Base-by-base conservation (phyloP, 2,888 invertebrate genomes). In the Teleiodes luculella region DNA sequence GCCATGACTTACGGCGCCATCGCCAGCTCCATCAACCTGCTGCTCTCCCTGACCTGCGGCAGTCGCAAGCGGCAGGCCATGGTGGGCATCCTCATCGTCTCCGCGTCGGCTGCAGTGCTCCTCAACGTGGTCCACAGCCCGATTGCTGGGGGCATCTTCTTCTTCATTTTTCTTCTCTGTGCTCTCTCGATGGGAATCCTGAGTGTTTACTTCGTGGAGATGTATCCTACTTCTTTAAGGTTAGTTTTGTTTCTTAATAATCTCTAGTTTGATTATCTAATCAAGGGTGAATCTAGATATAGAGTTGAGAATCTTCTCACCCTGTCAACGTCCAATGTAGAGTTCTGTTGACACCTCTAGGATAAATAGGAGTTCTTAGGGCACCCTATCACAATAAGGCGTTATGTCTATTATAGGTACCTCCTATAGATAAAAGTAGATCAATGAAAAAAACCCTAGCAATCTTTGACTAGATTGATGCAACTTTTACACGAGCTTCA, bases 181-280 rank as follows among this genome's bases (percentile, higher is more conserved):
- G 89, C 88, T 0, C 74, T 89, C 1, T 76, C 82, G 0, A 89
- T 89, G 86, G 90, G 90, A 0, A 74, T 90, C 1, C 61, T 90
- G 36, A 87, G 88, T 52, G 89, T 90, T 0, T 89, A 88, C 56
- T 89, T 87, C 47, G 89, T 90, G 45, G 89, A 90, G 59, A 66
- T 90, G 3, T 89, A 89, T 51, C 89, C 90, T 3, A 89, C 90
- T 13, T 80, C 82, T 43, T 67, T 87, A n/a, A 85, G 89, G 89
- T 88, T 37, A 72, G 73, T 59, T n/a, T 16, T 37, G 7, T 39
- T 1, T 39, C 16, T n/a, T 28, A 7, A 10, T 3, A 5, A 28
- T n/a, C 10, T 45, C 8, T 3, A 24, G 24, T 24, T 4, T 4
- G 3, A 24, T 6, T 24, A 4, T 24, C 6, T 24, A 4, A 24